These are phyloP conservation scores for Anas capensis DNA, from an alignment of 2,797 vertebrate genomes.

Conservation along the genomic window DNA sequence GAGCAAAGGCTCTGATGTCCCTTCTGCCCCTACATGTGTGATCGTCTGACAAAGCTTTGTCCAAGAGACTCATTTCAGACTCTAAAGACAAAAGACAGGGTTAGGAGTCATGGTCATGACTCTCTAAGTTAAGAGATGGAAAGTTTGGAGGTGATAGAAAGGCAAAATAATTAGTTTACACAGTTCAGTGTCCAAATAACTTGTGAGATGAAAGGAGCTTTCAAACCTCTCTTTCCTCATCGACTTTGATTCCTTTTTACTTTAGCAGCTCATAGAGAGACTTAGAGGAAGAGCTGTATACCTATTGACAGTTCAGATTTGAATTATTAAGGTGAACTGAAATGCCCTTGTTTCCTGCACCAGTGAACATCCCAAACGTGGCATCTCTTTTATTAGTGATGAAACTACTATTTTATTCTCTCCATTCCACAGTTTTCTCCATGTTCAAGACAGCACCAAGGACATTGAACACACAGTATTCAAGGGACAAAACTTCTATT, in stretches of 20 bases:
- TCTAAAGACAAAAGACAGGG: accelerated
- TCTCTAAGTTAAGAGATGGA: neutral
- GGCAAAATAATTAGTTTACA: constrained; percentile 25
- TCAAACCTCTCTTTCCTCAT: constrained; percentile 11
- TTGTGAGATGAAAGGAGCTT: neutral
- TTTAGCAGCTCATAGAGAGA: neutral
- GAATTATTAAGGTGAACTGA: constrained; percentile 45
- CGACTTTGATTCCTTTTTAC: constrained; percentile 21
- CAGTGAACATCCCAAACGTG: constrained; percentile 47
- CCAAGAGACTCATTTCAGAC: neutral
- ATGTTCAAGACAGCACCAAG: constrained; percentile 23
- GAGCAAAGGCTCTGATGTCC: neutral
- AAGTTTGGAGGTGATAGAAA: constrained; percentile 14
- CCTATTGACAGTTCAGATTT: constrained; percentile 54
- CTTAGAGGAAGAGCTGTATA: constrained; percentile 10
- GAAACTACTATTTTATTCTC: constrained; percentile 14
- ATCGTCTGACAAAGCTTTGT: neutral
- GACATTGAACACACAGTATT: neutral
- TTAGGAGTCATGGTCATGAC: neutral
- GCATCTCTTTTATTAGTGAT: constrained; percentile 34
- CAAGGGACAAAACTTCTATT: neutral
- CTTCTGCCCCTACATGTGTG: accelerated
- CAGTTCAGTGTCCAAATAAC: neutral
- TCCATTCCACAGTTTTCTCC: constrained; percentile 19
- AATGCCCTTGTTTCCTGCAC: constrained; percentile 59